Conservation (phyloP, 1,140 invertebrate species). For the Rhizoglyphus robini region DNA sequence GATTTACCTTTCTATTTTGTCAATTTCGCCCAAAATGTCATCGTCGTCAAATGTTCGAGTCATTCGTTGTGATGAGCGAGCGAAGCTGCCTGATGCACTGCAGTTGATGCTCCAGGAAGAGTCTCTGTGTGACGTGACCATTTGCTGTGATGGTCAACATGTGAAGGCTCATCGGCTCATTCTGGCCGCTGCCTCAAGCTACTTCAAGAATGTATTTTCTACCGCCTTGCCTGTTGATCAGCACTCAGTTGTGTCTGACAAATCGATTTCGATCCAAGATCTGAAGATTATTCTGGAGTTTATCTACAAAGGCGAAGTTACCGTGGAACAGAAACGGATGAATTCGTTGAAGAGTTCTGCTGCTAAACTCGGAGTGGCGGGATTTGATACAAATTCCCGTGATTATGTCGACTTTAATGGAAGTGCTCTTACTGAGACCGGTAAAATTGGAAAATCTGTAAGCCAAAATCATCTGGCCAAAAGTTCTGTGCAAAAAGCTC, state of each 20-base stretch:
- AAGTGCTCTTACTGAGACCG: no score
- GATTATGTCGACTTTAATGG: no score
- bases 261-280: conserved; percentile 62
- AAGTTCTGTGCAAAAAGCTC: no score
- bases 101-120: conserved; percentile 29
- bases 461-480: no score
- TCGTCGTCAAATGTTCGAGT: no score
- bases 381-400: no score
- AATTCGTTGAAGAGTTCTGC: conserved; percentile 61
- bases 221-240: no score
- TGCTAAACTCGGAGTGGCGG: conserved; percentile 65
- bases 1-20: no score
- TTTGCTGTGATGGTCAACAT: conserved; percentile 78
- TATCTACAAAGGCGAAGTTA: conserved; percentile 82
- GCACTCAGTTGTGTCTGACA: conserved; percentile 58
- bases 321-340: conserved; percentile 68
- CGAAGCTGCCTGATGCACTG: conserved; percentile 14
- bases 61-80: background rate
- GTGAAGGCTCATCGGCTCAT: conserved; percentile 94
- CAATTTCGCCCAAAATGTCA: no score
- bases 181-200: conserved; percentile 44
- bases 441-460: no score
- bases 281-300: conserved; percentile 75
- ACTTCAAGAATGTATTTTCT: conserved; percentile 24
- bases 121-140: conserved; percentile 68